A percentile compares a stretch with the other conserved stretches of the same genome.
Evolutionary conservation across 2,888 invertebrate species (phyloP).

Genomic region (Hypomecis punctinalis): DNA sequence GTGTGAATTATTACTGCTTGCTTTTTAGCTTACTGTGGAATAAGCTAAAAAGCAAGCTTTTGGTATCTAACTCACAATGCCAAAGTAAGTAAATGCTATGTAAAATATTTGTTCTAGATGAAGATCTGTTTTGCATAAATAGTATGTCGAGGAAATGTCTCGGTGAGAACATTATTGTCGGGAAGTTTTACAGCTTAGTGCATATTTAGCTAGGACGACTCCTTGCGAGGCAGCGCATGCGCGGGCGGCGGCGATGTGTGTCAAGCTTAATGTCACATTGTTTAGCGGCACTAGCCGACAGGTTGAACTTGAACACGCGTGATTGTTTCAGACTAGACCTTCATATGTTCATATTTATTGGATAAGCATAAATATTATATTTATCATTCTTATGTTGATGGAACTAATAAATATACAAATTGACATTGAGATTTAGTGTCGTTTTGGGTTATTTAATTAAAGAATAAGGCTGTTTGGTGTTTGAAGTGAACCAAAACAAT

Average conservation of each 20-base stretch:
- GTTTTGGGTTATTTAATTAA: slow-evolving; percentile 8
- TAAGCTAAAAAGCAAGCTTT: too few relatives aligned
- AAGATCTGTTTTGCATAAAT: not conserved
- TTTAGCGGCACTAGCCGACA: slow-evolving; percentile 56
- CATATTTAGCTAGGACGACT: slow-evolving; percentile 36
- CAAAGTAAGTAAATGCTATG: too few relatives aligned
- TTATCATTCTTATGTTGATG: slow-evolving; percentile 30
- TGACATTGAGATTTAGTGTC: slow-evolving; percentile 20
- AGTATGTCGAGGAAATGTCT: slow-evolving; percentile 12
- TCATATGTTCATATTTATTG: slow-evolving; percentile 30
- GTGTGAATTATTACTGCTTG: too few relatives aligned
- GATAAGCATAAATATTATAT: slow-evolving; percentile 43
- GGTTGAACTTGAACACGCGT: slow-evolving; percentile 75
- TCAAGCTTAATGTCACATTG: slow-evolving; percentile 73
- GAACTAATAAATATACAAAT: slow-evolving; percentile 15
- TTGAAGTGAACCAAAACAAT: not conserved
- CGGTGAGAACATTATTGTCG: slow-evolving; percentile 8
- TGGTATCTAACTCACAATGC: too few relatives aligned
- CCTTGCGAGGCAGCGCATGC: slow-evolving; percentile 58
- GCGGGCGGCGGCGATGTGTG: slow-evolving; percentile 67
- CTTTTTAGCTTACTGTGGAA: too few relatives aligned
- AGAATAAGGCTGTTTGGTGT: slow-evolving; percentile 1
- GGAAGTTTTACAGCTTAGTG: slow-evolving; percentile 21
- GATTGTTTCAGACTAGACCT: slow-evolving; percentile 47
- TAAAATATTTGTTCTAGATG: not conserved